A percentile compares a stretch with the other conserved stretches of the same genome.
Conservation (phyloP, 2,113 vertebrate species). For the Mesoclemmys tuberculata region DNA sequence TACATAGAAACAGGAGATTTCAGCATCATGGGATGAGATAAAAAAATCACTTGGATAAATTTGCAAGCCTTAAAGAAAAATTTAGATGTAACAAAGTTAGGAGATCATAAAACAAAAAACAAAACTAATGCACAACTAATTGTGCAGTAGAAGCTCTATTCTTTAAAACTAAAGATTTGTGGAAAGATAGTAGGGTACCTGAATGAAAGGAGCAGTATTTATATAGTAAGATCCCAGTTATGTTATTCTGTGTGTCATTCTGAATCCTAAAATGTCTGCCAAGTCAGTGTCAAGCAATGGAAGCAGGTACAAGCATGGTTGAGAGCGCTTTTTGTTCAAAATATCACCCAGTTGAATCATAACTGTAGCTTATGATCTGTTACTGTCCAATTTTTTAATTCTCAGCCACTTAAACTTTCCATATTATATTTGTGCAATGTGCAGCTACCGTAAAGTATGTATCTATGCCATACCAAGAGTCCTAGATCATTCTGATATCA, state of each 20-base stretch:
- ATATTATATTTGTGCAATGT: neutral
- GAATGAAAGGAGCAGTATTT: neutral
- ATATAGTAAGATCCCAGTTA: too few relatives aligned
- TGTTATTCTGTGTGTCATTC: too few relatives aligned
- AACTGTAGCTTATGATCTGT: neutral
- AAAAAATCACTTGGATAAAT: neutral
- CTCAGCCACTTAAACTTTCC: neutral
- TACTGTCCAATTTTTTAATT: neutral
- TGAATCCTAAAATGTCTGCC: too few relatives aligned
- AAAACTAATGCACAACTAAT: neutral
- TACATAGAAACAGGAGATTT: neutral
- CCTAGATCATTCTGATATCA: neutral
- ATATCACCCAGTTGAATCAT: neutral
- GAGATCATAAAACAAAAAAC: neutral
- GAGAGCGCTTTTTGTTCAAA: too few relatives aligned
- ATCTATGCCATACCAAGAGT: neutral
- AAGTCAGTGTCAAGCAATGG: too few relatives aligned
- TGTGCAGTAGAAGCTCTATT: neutral
- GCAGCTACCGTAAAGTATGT: neutral
- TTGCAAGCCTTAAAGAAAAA: neutral
- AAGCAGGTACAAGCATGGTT: too few relatives aligned
- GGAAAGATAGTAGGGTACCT: neutral
- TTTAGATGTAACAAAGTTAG: neutral
- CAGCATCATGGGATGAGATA: neutral
- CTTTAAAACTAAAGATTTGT: neutral